Percentiles rank a stretch among this genome's conserved stretches.
These are phyloP conservation scores for Siphonodentalium dalli DNA, from an alignment of 2,888 invertebrate species.

Conservation along the genomic window DNA sequence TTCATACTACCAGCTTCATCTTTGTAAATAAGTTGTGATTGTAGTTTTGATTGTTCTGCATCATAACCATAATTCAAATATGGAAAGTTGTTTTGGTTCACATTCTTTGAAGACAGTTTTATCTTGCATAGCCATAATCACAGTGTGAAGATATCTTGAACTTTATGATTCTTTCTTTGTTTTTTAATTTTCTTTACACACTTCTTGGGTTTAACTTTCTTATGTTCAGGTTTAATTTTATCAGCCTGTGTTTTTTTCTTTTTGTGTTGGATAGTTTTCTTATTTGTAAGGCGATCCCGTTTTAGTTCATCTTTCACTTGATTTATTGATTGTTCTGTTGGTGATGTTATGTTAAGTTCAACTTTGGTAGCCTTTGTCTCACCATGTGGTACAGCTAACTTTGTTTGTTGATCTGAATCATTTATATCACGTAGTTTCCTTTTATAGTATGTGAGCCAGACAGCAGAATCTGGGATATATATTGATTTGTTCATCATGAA, in stretches of 20 bases:
- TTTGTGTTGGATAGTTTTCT: slow-evolving; percentile 3
- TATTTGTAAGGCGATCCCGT: neutral
- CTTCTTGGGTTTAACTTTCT: no score
- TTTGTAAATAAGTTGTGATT: slow-evolving; percentile 19
- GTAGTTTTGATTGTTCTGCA: slow-evolving; percentile 17
- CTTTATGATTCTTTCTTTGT: neutral
- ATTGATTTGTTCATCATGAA: slow-evolving; percentile 19
- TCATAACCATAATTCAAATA: slow-evolving; percentile 30
- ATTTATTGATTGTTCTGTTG: no score
- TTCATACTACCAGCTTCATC: slow-evolving; percentile 28
- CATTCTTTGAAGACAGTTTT: slow-evolving; percentile 24
- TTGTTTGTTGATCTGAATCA: neutral
- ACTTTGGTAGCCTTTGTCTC: no score
- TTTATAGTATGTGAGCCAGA: slow-evolving; percentile 25
- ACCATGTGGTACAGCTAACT: no score
- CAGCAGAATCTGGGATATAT: slow-evolving; percentile 30
- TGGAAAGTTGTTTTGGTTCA: slow-evolving; percentile 19
- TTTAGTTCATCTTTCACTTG: neutral
- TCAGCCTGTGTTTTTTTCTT: neutral
- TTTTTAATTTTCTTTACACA: neutral
- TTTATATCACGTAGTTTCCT: slow-evolving; percentile 8
- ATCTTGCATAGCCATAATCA: slow-evolving; percentile 26
- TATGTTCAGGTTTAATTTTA: no score
- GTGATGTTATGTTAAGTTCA: no score
- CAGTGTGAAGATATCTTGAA: neutral